Base-by-base conservation (phyloP, 2,888 invertebrate genomes). In the Steinernema carpocapsae region DNA sequence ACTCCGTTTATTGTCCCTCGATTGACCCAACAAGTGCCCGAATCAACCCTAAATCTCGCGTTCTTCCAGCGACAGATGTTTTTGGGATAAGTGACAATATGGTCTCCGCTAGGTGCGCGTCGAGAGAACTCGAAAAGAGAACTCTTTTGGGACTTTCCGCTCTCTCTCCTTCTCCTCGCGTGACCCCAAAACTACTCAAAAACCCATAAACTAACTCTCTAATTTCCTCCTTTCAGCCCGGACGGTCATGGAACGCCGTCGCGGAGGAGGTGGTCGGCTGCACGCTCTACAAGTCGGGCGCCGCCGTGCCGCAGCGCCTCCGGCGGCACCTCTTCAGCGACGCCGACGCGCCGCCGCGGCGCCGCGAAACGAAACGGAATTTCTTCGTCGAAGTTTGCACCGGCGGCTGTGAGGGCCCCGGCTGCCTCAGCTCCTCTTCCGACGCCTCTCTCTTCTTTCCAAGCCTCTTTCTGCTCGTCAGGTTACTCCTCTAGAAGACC, bases 251-350 rank as follows among this genome's bases (percentile, higher is more conserved):
- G 82, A 85, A 76, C 77, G 85, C 19, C 77, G 80, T 10, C 86
- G 85, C 73, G 85, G 85, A 78, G 26, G 85, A 85, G 73, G 76
- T 83, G 24, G 80, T 80, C 51, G 85, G 85, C 48, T 85, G 85
- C 73, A 85, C 85, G 3, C 74, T 86, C n/a, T 85, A 86, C 77
- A 86, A 81, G 48, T 77, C 80, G 51, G 77, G 78, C 4, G 22
- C 12, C n/a, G 74, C 48, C 51, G 76, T 14, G 73, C 32, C n/a
- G 17, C 45, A 19, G 32, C 70, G 77, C 14, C 19, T 72, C 24
- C 71, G 74, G 26, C 64, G 81, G 7, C 81, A 80, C 46, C 72
- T 80, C 45, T 71, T 82, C 71, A 74, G 76, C 64, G 80, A 79
- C 45, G 74, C 70, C 52, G 70, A 70, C 72, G 56, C 70, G 26